Evolutionary conservation across 1,140 invertebrate genomes (phyloP).

Genomic region (Psilanteris sp.): DNA sequence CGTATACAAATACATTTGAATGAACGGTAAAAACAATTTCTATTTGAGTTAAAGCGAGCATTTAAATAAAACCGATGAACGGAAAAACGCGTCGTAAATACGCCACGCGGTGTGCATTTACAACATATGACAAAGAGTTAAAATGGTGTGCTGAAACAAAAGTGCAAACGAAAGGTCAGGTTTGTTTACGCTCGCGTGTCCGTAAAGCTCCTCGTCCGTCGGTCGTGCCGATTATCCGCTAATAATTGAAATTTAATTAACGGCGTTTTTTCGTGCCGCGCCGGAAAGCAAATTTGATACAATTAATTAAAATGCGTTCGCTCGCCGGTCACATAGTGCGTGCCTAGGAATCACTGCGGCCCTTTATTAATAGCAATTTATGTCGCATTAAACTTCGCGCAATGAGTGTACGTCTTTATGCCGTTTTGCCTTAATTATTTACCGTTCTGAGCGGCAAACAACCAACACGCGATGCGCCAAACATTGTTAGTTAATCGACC

Average conservation of each 20-base stretch:
- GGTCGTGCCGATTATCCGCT: slow-evolving; percentile 14
- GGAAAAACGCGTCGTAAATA: slow-evolving; percentile 29
- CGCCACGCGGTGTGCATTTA: slow-evolving; percentile 5
- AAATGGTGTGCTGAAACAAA: slow-evolving; percentile 30
- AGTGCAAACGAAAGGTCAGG: slow-evolving; percentile 39
- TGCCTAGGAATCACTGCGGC: slow-evolving; percentile 16
- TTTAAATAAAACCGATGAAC: slow-evolving; percentile 39
- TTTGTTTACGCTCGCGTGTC: slow-evolving; percentile 24
- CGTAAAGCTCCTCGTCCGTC: slow-evolving; percentile 10
- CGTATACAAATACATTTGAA: too few relatives aligned
- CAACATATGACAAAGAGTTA: slow-evolving; percentile 17
- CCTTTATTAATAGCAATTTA: slow-evolving; percentile 60
- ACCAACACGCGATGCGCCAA: slow-evolving; percentile 8
- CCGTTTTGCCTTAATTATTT: too few relatives aligned
- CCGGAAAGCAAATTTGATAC: slow-evolving; percentile 24
- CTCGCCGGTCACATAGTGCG: slow-evolving; percentile 28
- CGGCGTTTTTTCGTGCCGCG: slow-evolving; percentile 8
- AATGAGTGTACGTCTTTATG: slow-evolving; percentile 40
- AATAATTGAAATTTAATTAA: slow-evolving; percentile 48
- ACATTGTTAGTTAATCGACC: slow-evolving; percentile 20
- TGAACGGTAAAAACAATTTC: slow-evolving; percentile 2
- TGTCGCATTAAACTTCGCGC: slow-evolving; percentile 37
- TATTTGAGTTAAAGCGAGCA: slow-evolving; percentile 24
- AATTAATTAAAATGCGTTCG: slow-evolving; percentile 47
- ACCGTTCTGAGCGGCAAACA: slow-evolving; percentile 4